These are phyloP conservation scores for Papilio xuthus DNA, from an alignment of 1,140 invertebrate species.

Conservation along the genomic window DNA sequence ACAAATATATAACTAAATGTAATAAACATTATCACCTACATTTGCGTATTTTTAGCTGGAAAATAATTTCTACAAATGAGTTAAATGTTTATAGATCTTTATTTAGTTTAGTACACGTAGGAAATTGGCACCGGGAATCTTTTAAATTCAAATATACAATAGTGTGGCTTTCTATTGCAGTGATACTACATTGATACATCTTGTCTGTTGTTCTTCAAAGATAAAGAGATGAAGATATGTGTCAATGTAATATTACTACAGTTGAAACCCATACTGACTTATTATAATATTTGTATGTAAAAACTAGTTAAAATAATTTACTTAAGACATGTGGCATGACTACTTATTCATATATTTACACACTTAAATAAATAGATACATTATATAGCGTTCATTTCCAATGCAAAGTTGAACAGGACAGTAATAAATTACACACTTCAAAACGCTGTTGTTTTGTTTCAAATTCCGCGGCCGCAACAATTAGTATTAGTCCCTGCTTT, in stretches of 20 bases:
- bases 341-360: slow-evolving; percentile 67
- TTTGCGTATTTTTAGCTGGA: slow-evolving; percentile 21
- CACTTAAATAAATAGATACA: slow-evolving; percentile 48
- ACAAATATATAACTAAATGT: slow-evolving; percentile 38
- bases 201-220: too few relatives aligned
- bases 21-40: slow-evolving; percentile 18
- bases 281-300: slow-evolving; percentile 52
- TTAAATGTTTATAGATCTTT: slow-evolving; percentile 26
- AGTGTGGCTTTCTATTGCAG: neutral
- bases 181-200: too few relatives aligned
- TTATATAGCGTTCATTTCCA: slow-evolving; percentile 50
- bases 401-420: neutral
- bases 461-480: too few relatives aligned
- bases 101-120: slow-evolving; percentile 36
- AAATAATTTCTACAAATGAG: slow-evolving; percentile 40
- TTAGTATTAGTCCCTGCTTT: too few relatives aligned
- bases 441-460: too few relatives aligned
- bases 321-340: slow-evolving; percentile 64
- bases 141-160: slow-evolving; percentile 58
- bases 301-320: slow-evolving; percentile 72
- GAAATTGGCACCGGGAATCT: slow-evolving; percentile 58
- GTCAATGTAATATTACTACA: too few relatives aligned
- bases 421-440: too few relatives aligned
- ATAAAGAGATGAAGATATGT: too few relatives aligned
- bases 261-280: neutral